Base-by-base conservation (phyloP, 1,140 invertebrate genomes). In the Panagrolaimus sp. region DNA sequence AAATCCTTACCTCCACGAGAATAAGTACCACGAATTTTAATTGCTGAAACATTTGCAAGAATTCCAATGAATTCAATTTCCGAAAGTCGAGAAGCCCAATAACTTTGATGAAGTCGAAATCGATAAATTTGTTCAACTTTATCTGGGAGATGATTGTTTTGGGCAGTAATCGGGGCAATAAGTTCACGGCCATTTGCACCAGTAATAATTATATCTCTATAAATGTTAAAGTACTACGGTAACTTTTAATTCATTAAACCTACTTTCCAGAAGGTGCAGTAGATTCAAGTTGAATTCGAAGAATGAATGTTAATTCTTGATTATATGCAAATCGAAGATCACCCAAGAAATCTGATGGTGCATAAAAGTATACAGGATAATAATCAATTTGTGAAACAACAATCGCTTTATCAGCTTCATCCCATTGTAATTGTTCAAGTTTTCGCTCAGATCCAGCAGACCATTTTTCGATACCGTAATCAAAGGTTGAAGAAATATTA, bases 241-340 rank as follows among this genome's bases (percentile, higher is more conserved):
- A 46, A 45, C 38, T 14, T 1, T 32, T 14, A 63, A 66, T 9
- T 46, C 14, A 24, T 26, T 71, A 68, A 68, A 17, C 71, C 14
- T 32, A 73, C 73, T 76, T 75, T 44, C 71, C 71, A 26, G 73
- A 76, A 12, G 74, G 63, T 26, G 32, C 52, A 21, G 71, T 52
- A 24, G 71, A 68, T 12, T 28, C 24, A n/a, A 67, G 71, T 1
- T 89, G 90, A 17, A 94, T 89, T 70, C 90, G 87, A n/a, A 98
- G 84, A 26, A 88, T 90, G 80, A 98, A 97, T 43, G 89, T 89
- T n/a, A 98, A 82, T 69, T 91, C 88, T 77, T 95, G 92, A 85
- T 96, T 96, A 84, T 98, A 98, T 45, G 92, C 93, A 43, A 90
- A 89, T 71, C 93, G 86, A 81, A 96, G 93, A 85, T 98, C 93